phyloP scores from a whole-genome alignment of 2,113 vertebrate species.

The Anolis sagrei region DNA sequence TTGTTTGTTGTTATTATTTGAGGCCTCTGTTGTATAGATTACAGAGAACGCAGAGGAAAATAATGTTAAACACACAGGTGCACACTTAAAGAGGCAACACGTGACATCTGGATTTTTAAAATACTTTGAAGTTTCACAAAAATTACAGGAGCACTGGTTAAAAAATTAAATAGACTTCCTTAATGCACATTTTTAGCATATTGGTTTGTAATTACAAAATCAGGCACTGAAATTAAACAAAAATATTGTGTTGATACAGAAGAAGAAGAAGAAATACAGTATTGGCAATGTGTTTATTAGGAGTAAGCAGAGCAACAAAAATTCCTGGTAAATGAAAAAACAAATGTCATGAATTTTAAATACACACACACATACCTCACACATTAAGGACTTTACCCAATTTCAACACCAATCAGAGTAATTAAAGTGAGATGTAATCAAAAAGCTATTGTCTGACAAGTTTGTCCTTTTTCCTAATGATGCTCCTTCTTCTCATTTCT shows the following conservation, averaged over 20 bases:
- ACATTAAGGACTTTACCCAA: neutral
- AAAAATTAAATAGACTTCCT: neutral
- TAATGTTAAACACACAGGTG: neutral
- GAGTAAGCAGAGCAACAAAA: neutral
- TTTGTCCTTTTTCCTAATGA: neutral
- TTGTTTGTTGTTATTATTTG: neutral
- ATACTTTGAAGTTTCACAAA: neutral
- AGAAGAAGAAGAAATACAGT: neutral
- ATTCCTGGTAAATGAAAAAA: neutral
- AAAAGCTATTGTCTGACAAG: neutral
- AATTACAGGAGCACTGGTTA: neutral
- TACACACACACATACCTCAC: neutral
- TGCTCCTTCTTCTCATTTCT: too few relatives aligned
- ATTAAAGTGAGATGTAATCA: neutral
- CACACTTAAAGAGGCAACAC: neutral
- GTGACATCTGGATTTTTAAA: neutral
- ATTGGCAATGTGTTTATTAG: too few relatives aligned
- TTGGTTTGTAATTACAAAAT: neutral
- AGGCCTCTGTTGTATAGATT: neutral
- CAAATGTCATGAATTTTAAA: neutral
- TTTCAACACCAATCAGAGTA: neutral
- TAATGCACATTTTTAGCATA: neutral
- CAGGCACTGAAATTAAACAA: neutral
- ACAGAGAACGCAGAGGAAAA: neutral
- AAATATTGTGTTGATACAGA: neutral